Percentiles rank a stretch among this genome's conserved stretches.
These are phyloP conservation scores for Hetaerina americana DNA, from an alignment of 1,140 invertebrate species.

Conservation along the genomic window DNA sequence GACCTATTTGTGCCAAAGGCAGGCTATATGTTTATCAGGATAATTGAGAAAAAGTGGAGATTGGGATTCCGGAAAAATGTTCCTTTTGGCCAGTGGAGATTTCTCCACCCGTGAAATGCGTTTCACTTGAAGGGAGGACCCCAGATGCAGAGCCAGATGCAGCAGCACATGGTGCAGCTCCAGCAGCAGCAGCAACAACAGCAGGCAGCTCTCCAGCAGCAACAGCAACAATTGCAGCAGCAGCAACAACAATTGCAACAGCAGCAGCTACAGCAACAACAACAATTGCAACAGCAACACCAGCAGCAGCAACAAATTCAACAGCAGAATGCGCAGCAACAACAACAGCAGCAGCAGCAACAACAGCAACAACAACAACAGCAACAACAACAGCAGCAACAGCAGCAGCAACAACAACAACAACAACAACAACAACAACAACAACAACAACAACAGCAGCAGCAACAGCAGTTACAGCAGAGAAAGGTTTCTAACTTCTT, in stretches of 20 bases:
- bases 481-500: constrained; percentile 11
- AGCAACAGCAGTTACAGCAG: constrained; percentile 11
- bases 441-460: constrained; percentile 3
- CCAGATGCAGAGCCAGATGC: background rate
- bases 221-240: background rate
- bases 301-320: constrained; percentile 9
- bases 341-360: background rate
- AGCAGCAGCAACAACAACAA: constrained; percentile 9
- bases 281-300: constrained; percentile 2
- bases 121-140: background rate
- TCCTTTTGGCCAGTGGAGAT: too few species aligned
- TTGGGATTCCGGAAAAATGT: too few species aligned
- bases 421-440: constrained; percentile 9
- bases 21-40: too few species aligned
- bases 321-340: constrained; percentile 6
- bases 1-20: too few species aligned
- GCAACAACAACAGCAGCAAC: too few species aligned
- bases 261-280: constrained; percentile 5
- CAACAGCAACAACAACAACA: constrained; percentile 1
- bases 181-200: background rate
- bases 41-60: too few species aligned
- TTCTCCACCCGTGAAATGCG: too few species aligned
- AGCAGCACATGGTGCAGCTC: background rate
- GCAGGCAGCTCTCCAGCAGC: background rate
- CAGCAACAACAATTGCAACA: constrained; percentile 8